These are phyloP conservation scores for Drosophila athabasca DNA, from an alignment of 1,140 invertebrate genomes.

Conservation along the genomic window DNA sequence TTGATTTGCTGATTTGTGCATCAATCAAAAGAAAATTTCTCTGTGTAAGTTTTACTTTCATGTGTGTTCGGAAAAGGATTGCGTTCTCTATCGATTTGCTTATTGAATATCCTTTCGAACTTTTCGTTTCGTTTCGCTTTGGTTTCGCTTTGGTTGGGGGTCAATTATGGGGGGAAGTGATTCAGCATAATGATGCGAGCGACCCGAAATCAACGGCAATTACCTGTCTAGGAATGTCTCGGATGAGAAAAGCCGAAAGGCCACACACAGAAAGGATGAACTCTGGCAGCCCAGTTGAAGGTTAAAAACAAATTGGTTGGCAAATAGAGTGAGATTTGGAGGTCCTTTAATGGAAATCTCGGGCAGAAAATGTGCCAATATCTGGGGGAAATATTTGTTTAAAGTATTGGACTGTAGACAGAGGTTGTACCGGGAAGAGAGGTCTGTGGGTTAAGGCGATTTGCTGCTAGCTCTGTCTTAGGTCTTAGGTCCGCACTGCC, in stretches of 20 bases:
- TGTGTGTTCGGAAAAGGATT: constrained; percentile 16
- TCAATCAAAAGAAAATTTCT: constrained; percentile 64
- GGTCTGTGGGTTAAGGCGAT: too few species aligned
- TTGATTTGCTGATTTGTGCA: constrained; percentile 73
- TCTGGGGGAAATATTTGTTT: too few species aligned
- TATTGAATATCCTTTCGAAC: constrained; percentile 22
- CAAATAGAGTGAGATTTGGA: too few species aligned
- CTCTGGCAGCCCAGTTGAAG: too few species aligned
- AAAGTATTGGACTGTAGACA: too few species aligned
- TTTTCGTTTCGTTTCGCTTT: constrained; percentile 15
- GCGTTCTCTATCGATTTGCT: constrained; percentile 17
- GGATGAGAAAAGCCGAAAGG: not conserved
- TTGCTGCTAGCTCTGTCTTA: too few species aligned
- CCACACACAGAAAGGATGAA: too few species aligned
- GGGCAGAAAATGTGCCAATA: too few species aligned
- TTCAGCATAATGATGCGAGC: constrained; percentile 17
- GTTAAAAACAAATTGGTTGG: too few species aligned
- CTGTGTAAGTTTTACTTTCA: constrained; percentile 47
- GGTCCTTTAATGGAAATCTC: too few species aligned
- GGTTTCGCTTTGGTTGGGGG: constrained; percentile 6
- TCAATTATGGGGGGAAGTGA: constrained; percentile 29
- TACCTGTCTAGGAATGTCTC: constrained; percentile 3
- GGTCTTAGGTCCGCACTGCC: too few species aligned
- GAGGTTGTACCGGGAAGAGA: too few species aligned
- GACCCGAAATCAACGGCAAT: constrained; percentile 15